Evolutionary conservation across 2,888 invertebrate species (phyloP).

Genomic region (Drosophila nigricruria): DNA sequence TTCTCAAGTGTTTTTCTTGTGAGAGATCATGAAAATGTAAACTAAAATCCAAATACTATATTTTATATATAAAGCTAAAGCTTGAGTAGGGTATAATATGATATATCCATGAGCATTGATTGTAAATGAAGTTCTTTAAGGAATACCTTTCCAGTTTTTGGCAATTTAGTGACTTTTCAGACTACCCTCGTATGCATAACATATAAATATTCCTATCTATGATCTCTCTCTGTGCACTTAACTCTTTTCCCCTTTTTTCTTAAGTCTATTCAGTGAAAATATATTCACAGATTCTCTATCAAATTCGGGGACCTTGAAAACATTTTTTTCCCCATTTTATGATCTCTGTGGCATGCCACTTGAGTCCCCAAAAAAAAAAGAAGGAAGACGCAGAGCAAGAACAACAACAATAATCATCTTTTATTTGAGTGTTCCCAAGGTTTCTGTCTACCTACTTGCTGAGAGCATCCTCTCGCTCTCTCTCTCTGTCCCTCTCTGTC

Average conservation of each 20-base stretch:
- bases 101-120: too few relatives aligned
- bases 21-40: too few relatives aligned
- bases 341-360: conserved; percentile 29
- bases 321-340: conserved; percentile 12
- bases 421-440: conserved; percentile 48
- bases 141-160: too few relatives aligned
- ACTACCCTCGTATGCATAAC: neutral
- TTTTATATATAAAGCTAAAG: neutral
- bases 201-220: neutral
- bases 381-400: neutral
- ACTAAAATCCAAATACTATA: neutral
- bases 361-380: conserved; percentile 16
- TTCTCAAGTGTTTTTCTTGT: neutral
- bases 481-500: too few relatives aligned
- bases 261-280: neutral
- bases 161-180: too few relatives aligned
- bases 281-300: conserved; percentile 8
- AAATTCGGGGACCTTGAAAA: conserved; percentile 25
- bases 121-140: too few relatives aligned
- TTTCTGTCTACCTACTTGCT: conserved; percentile 62
- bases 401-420: conserved; percentile 18
- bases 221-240: neutral
- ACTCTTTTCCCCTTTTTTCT: neutral
- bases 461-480: neutral
- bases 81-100: too few relatives aligned